Evolutionary conservation across 2,797 vertebrate genomes (phyloP).

Genomic region (Nasua narica): DNA sequence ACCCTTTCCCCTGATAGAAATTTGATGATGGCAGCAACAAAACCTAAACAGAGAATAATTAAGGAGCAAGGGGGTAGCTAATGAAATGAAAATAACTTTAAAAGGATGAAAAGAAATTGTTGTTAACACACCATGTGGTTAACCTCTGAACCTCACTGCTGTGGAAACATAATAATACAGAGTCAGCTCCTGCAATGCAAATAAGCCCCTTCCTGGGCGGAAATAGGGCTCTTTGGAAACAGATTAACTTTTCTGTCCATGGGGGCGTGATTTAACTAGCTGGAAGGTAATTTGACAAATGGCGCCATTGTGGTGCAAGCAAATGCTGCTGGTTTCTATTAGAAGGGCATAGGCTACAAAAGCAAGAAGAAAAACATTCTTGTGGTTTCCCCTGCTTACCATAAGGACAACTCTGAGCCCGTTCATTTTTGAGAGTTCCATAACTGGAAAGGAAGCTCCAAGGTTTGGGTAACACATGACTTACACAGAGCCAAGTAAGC

Average conservation of each 20-base stretch:
- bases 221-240: constrained; percentile 57
- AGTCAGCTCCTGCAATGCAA: constrained; percentile 63
- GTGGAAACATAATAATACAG: constrained; percentile 57
- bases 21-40: constrained; percentile 53
- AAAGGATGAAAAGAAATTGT: constrained; percentile 71
- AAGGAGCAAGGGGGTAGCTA: constrained; percentile 66
- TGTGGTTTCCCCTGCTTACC: not conserved
- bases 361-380: not conserved
- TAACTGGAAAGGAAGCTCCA: not conserved
- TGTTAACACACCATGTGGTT: constrained; percentile 71
- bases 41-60: constrained; percentile 73
- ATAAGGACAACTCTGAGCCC: not conserved
- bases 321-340: constrained; percentile 7
- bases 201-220: constrained; percentile 52
- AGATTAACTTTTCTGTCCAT: constrained; percentile 60
- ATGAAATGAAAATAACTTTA: constrained; percentile 76
- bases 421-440: not conserved
- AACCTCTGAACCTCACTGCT: constrained; percentile 68
- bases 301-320: not conserved
- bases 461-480: not conserved
- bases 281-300: constrained; percentile 65
- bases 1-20: constrained; percentile 33
- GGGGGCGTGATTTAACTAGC: constrained; percentile 40
- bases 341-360: not conserved
- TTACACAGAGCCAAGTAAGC: not conserved